Evolutionary conservation across 2,888 invertebrate species (phyloP).

Genomic region (Hartigia nigra): DNA sequence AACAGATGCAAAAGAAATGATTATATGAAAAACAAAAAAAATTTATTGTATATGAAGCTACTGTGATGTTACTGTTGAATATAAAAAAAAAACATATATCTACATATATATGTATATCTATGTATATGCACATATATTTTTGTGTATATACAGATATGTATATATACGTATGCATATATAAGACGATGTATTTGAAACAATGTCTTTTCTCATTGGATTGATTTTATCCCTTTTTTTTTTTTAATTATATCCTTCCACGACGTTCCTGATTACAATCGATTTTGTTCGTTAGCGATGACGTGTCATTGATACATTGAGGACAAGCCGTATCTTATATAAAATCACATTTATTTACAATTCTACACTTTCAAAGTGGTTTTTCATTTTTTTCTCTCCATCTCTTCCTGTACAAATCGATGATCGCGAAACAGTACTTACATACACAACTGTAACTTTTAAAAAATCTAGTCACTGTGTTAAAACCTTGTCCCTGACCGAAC

Average conservation of each 20-base stretch:
- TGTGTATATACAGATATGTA: conserved; percentile 2
- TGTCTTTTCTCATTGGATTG: neutral
- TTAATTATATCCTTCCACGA: conserved; percentile 6
- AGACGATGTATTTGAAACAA: conserved; percentile 1
- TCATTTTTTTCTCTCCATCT: neutral
- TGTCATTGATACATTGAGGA: neutral
- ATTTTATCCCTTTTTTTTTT: conserved; percentile 28
- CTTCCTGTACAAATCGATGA: conserved; percentile 56
- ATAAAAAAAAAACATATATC: conserved; percentile 52
- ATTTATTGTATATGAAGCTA: conserved; percentile 64
- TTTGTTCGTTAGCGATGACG: neutral
- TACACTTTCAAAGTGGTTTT: conserved; percentile 52
- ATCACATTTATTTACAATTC: conserved; percentile 65
- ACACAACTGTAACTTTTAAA: conserved; percentile 45
- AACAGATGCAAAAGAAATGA: conserved; percentile 34
- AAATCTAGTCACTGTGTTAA: conserved; percentile 52
- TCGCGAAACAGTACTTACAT: conserved; percentile 38
- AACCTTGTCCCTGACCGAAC: conserved; percentile 30
- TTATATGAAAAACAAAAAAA: conserved; percentile 38
- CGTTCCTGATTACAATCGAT: neutral
- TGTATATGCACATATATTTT: conserved; percentile 26
- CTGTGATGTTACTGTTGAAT: conserved; percentile 66
- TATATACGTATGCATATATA: conserved; percentile 9
- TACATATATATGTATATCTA: conserved; percentile 28
- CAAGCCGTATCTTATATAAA: conserved; percentile 45